A percentile compares a stretch with the other conserved stretches of the same genome.
These are phyloP conservation scores for Drosophila ogumai DNA, from an alignment of 1,140 invertebrate genomes.

Conservation along the genomic window DNA sequence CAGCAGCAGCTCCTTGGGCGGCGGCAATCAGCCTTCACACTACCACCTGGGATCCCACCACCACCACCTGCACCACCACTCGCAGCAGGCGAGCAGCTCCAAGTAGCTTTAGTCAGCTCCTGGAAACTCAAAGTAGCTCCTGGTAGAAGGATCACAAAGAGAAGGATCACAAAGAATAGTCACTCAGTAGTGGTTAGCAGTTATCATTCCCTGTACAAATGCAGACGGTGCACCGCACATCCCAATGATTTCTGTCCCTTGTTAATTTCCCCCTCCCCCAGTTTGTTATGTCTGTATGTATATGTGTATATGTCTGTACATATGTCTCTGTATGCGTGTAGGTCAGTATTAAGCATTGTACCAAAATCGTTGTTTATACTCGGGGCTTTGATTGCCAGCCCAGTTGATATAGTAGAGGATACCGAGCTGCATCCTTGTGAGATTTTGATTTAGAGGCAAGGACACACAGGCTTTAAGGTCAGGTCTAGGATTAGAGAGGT, in stretches of 20 bases:
- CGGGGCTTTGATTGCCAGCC: conserved; percentile 1
- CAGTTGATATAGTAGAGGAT: conserved; percentile 16
- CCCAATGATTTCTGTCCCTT: conserved; percentile 14
- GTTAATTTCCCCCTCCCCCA: conserved; percentile 8
- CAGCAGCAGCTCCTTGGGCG: conserved; percentile 5
- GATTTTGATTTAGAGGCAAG: conserved; percentile 7
- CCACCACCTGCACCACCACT: conserved; percentile 23
- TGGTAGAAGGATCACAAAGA: conserved; percentile 2
- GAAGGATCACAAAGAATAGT: conserved; percentile 20
- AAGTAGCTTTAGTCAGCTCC: conserved; percentile 35
- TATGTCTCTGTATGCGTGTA: conserved; percentile 46
- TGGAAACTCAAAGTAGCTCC: background rate
- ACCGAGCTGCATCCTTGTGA: background rate
- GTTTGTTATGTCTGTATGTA: conserved; percentile 26
- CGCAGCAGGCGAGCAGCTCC: conserved; percentile 34
- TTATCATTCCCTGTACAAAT: conserved; percentile 42
- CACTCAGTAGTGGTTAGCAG: conserved; percentile 28
- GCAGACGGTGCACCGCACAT: background rate
- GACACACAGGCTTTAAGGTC: background rate
- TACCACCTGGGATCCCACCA: conserved; percentile 47
- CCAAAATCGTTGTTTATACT: conserved; percentile 64
- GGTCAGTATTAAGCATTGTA: conserved; percentile 78
- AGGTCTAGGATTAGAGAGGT: conserved; percentile 4
- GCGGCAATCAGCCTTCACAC: conserved; percentile 40
- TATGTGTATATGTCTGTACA: conserved; percentile 29